A percentile compares a stretch with the other conserved stretches of the same genome.
Evolutionary conservation across 1,140 invertebrate genomes (phyloP).

Genomic region (Pseudoatta argentina): DNA sequence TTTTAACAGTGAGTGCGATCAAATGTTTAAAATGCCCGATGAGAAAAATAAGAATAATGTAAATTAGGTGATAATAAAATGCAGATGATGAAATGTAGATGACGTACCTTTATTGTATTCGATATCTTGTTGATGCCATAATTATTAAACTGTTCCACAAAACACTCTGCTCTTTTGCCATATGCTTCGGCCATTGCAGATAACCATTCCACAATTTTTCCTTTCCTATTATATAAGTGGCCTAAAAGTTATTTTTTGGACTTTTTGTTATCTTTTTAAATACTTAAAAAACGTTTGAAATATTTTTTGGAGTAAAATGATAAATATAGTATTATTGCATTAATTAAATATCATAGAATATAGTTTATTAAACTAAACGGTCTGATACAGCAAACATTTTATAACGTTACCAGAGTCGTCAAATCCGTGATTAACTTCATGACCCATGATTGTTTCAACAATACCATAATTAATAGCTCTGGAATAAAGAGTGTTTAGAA

Average conservation of each 20-base stretch:
- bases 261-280: not conserved
- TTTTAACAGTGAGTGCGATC: not conserved
- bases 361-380: not conserved
- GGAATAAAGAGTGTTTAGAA: not conserved
- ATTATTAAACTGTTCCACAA: slow-evolving; percentile 63
- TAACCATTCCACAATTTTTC: slow-evolving; percentile 58
- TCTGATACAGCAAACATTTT: not conserved
- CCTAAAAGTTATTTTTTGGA: slow-evolving; percentile 39
- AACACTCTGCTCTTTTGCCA: slow-evolving; percentile 47
- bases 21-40: not conserved
- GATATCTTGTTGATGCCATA: slow-evolving; percentile 43
- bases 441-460: slow-evolving; percentile 64
- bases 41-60: not conserved
- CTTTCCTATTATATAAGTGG: slow-evolving; percentile 36
- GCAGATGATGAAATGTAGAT: not conserved
- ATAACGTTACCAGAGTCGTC: slow-evolving; percentile 52
- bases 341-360: not conserved
- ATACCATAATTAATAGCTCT: slow-evolving; percentile 68
- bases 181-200: slow-evolving; percentile 60
- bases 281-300: not conserved
- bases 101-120: slow-evolving; percentile 1
- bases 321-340: not conserved
- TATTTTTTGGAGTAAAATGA: not conserved
- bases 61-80: not conserved
- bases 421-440: slow-evolving; percentile 72